Percentiles rank a stretch among this genome's conserved stretches.
Conservation (phyloP, 2,113 vertebrate species). For the Hypanus sabinus region DNA sequence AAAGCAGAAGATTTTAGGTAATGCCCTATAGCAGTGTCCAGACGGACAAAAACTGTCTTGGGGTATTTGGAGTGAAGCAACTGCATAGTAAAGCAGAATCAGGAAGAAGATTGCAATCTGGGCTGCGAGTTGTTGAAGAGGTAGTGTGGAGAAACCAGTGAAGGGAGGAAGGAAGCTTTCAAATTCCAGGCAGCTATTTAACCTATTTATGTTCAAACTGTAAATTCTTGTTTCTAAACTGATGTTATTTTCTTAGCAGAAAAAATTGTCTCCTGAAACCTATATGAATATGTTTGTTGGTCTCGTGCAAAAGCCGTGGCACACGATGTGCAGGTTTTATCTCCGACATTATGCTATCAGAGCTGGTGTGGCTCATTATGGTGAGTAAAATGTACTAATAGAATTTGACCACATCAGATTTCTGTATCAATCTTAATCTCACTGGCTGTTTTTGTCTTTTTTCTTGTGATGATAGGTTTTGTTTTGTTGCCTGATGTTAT, state of each 20-base stretch:
- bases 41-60: not conserved
- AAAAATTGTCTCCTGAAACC: conserved; percentile 37
- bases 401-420: not conserved
- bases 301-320: conserved; percentile 61
- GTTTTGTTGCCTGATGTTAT: not conserved
- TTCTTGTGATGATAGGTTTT: not conserved
- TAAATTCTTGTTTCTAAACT: not conserved
- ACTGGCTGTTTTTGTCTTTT: no score
- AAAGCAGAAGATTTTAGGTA: not conserved
- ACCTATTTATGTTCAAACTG: not conserved
- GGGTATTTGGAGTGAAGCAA: not conserved
- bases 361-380: conserved; percentile 46
- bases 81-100: not conserved
- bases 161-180: not conserved
- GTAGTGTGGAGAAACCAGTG: not conserved
- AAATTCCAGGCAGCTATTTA: not conserved
- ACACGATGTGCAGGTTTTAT: conserved; percentile 57
- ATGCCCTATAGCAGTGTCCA: not conserved
- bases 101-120: not conserved
- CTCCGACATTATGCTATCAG: conserved; percentile 50
- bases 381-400: conserved; percentile 46
- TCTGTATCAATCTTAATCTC: not conserved
- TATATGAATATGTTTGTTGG: conserved; percentile 59
- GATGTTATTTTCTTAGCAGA: not conserved
- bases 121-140: not conserved